Evolutionary conservation across 1,140 invertebrate genomes (phyloP).

Genomic region (Listronotus oregonensis): DNA sequence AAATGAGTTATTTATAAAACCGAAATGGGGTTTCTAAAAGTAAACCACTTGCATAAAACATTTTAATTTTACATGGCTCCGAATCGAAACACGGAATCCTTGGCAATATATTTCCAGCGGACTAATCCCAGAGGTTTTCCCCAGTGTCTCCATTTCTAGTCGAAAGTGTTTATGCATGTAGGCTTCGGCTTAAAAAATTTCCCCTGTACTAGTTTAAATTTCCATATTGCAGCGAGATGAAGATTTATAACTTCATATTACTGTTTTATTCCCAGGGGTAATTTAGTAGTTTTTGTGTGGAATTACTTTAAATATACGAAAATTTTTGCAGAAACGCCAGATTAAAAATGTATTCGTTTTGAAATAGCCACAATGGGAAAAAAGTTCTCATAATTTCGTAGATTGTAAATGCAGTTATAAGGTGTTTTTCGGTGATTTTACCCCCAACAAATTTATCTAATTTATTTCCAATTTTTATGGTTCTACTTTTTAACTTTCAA

Average conservation of each 20-base stretch:
- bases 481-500: no score
- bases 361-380: neutral
- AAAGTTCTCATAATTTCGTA: neutral
- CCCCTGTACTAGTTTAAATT: conserved; percentile 24
- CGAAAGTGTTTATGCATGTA: conserved; percentile 12
- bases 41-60: neutral
- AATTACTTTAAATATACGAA: conserved; percentile 12
- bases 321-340: conserved; percentile 1
- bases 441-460: no score
- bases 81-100: conserved; percentile 10
- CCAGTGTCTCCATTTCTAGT: conserved; percentile 2
- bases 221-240: conserved; percentile 23
- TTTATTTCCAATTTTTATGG: no score
- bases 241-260: conserved; percentile 32
- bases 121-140: conserved; percentile 16
- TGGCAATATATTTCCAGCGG: conserved; percentile 15
- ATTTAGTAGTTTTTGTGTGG: conserved; percentile 11
- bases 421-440: no score
- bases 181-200: conserved; percentile 24
- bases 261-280: conserved; percentile 14
- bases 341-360: conserved; percentile 12
- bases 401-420: no score
- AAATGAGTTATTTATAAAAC: no score
- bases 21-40: neutral
- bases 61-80: conserved; percentile 2